phyloP scores from a whole-genome alignment of 1,140 invertebrate species.

The Drosophila suzukii region DNA sequence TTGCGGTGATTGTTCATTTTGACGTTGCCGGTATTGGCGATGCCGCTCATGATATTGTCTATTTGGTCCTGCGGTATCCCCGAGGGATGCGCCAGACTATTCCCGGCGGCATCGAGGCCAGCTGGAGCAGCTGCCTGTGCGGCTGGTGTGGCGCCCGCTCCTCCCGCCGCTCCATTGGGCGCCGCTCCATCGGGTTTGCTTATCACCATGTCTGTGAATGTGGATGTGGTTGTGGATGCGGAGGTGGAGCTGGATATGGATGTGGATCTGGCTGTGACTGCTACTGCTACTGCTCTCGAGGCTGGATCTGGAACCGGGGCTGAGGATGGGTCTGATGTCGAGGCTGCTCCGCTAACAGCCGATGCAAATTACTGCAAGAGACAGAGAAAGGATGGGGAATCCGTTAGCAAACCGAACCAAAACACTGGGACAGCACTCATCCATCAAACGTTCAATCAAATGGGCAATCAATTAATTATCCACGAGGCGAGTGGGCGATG shows the following conservation, averaged over 20 bases:
- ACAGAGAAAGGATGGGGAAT: conserved; percentile 14
- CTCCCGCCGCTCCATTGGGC: conserved; percentile 48
- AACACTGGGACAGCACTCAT: conserved; percentile 38
- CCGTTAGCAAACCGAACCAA: conserved; percentile 35
- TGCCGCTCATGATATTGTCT: conserved; percentile 92
- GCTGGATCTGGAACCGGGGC: conserved; percentile 19
- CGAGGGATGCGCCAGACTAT: conserved; percentile 73
- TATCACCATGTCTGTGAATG: conserved; percentile 87
- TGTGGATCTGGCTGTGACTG: conserved; percentile 7
- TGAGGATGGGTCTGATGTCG: conserved; percentile 41
- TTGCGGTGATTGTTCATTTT: conserved; percentile 91
- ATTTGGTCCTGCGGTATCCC: conserved; percentile 85
- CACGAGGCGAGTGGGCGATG: conserved; percentile 11
- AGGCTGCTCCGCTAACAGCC: conserved; percentile 46
- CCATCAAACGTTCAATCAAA: conserved; percentile 74
- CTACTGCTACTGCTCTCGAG: conserved; percentile 2
- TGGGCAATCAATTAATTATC: conserved; percentile 75
- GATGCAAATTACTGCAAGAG: conserved; percentile 69
- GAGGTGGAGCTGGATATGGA: conserved; percentile 50
- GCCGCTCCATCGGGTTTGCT: conserved; percentile 85
- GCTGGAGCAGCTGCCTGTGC: conserved; percentile 19
- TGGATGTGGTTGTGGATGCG: conserved; percentile 76
- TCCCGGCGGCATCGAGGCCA: conserved; percentile 50
- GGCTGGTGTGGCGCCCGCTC: conserved; percentile 17
- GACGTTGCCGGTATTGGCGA: conserved; percentile 90